Percentiles rank a stretch among this genome's conserved stretches.
These are phyloP conservation scores for Aegotheles bennettii DNA, from an alignment of 2,113 vertebrate species.

Conservation along the genomic window DNA sequence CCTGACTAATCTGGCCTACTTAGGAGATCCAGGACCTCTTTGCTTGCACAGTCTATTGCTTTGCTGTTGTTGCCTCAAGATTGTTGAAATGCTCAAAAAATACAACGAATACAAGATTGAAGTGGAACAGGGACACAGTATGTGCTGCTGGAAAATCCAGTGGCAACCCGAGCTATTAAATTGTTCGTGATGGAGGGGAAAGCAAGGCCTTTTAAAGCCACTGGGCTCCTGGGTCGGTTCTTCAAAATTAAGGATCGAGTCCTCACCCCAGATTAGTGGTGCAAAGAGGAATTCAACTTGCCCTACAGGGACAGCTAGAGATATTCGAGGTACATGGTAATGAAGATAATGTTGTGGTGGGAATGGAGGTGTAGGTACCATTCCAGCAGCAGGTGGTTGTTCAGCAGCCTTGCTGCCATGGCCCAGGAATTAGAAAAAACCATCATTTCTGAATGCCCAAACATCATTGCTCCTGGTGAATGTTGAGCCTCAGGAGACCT, in stretches of 20 bases:
- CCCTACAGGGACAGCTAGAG: not conserved
- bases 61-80: not conserved
- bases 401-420: not conserved
- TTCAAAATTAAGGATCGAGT: not conserved
- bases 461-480: not conserved
- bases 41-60: not conserved
- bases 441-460: not conserved
- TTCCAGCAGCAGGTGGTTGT: accelerated
- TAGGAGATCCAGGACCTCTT: not conserved
- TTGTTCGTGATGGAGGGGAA: not conserved
- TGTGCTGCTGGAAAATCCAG: not conserved
- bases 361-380: not conserved
- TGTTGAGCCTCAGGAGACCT: not conserved
- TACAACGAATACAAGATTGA: not conserved
- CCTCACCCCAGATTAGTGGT: not conserved
- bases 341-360: not conserved
- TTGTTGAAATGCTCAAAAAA: not conserved
- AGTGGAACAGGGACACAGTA: not conserved
- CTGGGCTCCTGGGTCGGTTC: not conserved
- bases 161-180: not conserved
- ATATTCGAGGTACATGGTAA: not conserved
- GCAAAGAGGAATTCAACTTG: not conserved
- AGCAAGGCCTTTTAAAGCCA: not conserved
- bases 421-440: accelerated
- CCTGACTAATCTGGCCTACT: not conserved